A percentile compares a stretch with the other conserved stretches of the same genome.
These are phyloP conservation scores for Saimiri boliviensis DNA, from an alignment of 2,113 vertebrate species.

Conservation along the genomic window DNA sequence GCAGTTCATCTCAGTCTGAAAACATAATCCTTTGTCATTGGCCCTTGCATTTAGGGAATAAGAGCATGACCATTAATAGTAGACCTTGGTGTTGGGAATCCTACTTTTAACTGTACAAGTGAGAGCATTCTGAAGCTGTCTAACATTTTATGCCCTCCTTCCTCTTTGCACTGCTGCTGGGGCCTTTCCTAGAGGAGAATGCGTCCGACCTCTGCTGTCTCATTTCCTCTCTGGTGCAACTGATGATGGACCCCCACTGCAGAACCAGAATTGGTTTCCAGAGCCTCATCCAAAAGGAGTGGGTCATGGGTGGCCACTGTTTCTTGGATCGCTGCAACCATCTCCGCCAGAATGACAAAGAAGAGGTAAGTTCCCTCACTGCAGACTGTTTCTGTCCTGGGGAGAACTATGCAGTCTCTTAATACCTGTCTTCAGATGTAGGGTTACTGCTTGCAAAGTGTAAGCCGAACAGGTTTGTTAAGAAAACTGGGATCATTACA, in stretches of 20 bases:
- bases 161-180: background rate
- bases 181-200: conserved; percentile 85
- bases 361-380: conserved; percentile 80
- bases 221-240: conserved; percentile 90
- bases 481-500: background rate
- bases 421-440: background rate
- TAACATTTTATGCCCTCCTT: background rate
- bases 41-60: background rate
- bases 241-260: conserved; percentile 92
- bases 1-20: background rate
- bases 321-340: conserved; percentile 93
- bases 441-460: background rate
- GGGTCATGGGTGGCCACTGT: conserved; percentile 89
- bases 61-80: background rate
- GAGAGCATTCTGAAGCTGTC: background rate
- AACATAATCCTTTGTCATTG: background rate
- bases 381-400: fast-evolving
- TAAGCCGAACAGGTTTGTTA: background rate
- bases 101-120: background rate
- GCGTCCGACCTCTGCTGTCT: conserved; percentile 92
- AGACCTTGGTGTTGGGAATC: background rate
- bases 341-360: conserved; percentile 89
- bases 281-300: conserved; percentile 93
- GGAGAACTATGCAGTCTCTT: background rate
- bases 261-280: conserved; percentile 91